phyloP scores from a whole-genome alignment of 2,797 vertebrate genomes.

The Squalus acanthias region DNA sequence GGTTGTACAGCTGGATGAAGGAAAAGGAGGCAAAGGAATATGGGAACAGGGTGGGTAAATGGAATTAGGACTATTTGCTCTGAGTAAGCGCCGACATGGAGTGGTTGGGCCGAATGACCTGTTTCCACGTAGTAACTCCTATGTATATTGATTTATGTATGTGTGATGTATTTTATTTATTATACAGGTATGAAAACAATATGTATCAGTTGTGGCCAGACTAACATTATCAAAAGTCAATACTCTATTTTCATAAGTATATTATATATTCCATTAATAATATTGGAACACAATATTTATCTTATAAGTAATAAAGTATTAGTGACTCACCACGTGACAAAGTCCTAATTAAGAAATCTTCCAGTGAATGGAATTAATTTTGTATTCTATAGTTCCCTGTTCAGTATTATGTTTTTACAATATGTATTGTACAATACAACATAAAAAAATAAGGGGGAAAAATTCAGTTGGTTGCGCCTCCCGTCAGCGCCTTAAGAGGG shows the following conservation, averaged over 20 bases:
- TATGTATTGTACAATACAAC: not conserved
- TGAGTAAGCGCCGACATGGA: not conserved
- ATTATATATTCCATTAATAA: not conserved
- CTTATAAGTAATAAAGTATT: not conserved
- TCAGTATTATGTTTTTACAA: not conserved
- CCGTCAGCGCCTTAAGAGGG: too few species aligned
- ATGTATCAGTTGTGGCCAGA: not conserved
- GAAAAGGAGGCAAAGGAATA: too few species aligned
- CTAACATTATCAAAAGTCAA: not conserved
- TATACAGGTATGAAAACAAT: not conserved
- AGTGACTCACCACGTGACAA: not conserved
- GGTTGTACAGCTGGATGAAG: too few species aligned
- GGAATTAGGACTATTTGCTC: too few species aligned
- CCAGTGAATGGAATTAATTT: not conserved
- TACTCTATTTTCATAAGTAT: not conserved
- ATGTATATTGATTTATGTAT: not conserved
- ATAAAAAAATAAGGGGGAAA: not conserved
- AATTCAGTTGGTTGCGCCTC: too few species aligned
- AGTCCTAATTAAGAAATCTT: not conserved
- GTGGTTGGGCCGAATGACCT: not conserved
- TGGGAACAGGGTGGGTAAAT: too few species aligned
- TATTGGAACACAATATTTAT: not conserved
- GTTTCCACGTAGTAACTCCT: not conserved
- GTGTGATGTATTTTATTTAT: not conserved
- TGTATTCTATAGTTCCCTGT: not conserved